Evolutionary conservation across 2,113 vertebrate genomes (phyloP).

Genomic region (Blennius ocellaris): DNA sequence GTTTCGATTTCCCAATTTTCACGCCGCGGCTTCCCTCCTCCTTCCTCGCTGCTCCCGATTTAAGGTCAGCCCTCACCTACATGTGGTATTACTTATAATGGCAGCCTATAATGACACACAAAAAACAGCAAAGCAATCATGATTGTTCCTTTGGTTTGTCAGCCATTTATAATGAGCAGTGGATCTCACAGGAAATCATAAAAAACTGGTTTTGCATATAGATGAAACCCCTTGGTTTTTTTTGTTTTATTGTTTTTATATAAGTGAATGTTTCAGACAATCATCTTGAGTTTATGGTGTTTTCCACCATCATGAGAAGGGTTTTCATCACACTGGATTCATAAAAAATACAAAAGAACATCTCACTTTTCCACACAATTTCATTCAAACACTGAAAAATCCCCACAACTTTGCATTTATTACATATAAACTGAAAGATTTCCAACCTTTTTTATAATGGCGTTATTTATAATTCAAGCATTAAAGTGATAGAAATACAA

Average conservation of each 20-base stretch:
- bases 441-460: no score
- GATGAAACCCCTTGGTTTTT: background rate
- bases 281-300: background rate
- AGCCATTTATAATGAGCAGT: background rate
- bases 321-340: background rate
- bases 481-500: no score
- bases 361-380: no score
- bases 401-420: no score
- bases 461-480: no score
- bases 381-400: no score
- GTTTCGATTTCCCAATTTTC: slow-evolving; percentile 48
- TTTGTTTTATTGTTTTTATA: background rate
- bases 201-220: background rate
- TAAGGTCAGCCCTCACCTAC: slow-evolving; percentile 23
- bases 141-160: background rate
- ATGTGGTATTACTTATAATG: slow-evolving; percentile 5
- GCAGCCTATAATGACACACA: background rate
- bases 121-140: background rate
- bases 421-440: no score
- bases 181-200: accelerated
- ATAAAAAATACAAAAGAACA: no score
- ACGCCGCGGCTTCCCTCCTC: slow-evolving; percentile 10
- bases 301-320: background rate
- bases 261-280: background rate
- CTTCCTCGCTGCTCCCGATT: slow-evolving; percentile 17